Evolutionary conservation across 1,140 invertebrate genomes (phyloP).

Genomic region (Archivesica marissinica): DNA sequence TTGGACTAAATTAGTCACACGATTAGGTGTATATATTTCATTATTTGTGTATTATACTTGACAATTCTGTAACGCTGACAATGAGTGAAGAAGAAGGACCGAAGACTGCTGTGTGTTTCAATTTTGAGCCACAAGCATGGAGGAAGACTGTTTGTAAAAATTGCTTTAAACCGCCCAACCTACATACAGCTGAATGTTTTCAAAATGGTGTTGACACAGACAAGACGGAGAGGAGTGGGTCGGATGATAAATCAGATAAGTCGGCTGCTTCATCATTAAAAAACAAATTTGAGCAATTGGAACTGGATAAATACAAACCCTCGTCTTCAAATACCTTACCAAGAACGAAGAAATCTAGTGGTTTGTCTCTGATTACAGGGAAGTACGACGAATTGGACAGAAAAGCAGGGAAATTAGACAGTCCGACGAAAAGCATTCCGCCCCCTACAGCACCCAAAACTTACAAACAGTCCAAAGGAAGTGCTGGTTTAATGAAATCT

Average conservation of each 20-base stretch:
- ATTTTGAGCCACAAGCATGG: conserved; percentile 83
- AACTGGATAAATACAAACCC: conserved; percentile 46
- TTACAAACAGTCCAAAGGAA: not conserved
- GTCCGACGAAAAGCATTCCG: conserved; percentile 47
- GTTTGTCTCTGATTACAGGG: conserved; percentile 13
- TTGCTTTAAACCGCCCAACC: conserved; percentile 80
- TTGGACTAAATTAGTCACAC: not conserved
- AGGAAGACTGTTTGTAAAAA: conserved; percentile 81
- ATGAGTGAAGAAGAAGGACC: conserved; percentile 65
- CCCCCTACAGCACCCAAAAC: conserved; percentile 27
- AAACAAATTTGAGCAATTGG: conserved; percentile 62
- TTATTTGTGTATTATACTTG: not conserved
- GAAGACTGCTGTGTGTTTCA: conserved; percentile 75
- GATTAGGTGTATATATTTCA: conserved; percentile 38
- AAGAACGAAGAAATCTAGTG: conserved; percentile 17
- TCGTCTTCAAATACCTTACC: conserved; percentile 26
- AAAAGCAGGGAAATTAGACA: conserved; percentile 14
- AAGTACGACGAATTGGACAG: conserved; percentile 44
- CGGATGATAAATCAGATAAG: conserved; percentile 30
- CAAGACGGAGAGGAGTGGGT: conserved; percentile 26
- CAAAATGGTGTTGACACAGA: not conserved
- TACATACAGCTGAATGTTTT: conserved; percentile 65
- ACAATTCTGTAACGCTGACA: not conserved
- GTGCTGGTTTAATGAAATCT: conserved; percentile 1
- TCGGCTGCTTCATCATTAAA: conserved; percentile 46